Evolutionary conservation across 2,888 invertebrate genomes (phyloP).

Genomic region (Tipula helvola): DNA sequence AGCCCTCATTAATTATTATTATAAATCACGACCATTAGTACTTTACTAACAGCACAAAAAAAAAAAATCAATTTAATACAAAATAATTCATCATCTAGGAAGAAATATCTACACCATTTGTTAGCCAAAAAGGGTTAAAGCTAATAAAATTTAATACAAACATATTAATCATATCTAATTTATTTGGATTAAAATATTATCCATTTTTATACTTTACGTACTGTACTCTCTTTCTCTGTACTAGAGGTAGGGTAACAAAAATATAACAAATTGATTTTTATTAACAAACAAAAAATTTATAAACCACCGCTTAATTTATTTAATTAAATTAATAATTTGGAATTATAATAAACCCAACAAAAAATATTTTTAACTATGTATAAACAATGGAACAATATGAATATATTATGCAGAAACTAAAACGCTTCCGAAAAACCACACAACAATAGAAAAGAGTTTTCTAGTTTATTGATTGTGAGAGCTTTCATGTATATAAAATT

Average conservation of each 20-base stretch:
- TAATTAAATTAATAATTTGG: not conserved
- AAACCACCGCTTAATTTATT: not conserved
- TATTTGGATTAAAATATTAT: not conserved
- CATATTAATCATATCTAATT: not conserved
- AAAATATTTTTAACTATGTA: not conserved
- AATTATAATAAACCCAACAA: not conserved
- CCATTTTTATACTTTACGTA: not conserved
- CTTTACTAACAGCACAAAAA: not conserved
- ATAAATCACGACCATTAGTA: not conserved
- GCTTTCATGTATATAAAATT: not conserved
- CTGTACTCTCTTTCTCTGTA: not conserved
- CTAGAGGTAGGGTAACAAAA: not conserved
- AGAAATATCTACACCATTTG: not conserved
- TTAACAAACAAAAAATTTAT: not conserved
- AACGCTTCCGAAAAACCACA: not conserved
- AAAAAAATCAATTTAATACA: not conserved
- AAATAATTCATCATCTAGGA: not conserved
- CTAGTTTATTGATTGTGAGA: not conserved
- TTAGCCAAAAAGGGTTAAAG: not conserved
- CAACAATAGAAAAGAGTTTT: not conserved
- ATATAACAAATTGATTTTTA: not conserved
- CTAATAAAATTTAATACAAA: not conserved
- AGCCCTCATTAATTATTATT: not conserved
- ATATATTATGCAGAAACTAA: no score
- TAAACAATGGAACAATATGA: not conserved